Conservation (phyloP, 2,797 vertebrate genomes). For the Melanotaenia parkinsoni region DNA sequence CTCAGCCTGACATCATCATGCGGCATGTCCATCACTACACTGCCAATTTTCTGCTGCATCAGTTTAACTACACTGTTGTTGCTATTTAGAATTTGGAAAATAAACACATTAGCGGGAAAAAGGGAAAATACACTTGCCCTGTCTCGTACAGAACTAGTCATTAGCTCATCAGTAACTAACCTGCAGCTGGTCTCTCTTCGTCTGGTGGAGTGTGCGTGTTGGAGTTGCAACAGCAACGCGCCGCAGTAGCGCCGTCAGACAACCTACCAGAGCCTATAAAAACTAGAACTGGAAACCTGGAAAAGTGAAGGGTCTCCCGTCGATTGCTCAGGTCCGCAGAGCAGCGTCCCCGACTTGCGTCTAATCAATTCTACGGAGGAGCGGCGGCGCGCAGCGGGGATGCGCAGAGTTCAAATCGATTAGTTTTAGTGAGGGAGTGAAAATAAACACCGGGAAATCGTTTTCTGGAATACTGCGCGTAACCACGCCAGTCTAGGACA, state of each 20-base stretch:
- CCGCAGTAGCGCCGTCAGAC: not conserved
- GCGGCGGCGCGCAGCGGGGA: conserved; percentile 42
- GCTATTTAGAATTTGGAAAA: not conserved
- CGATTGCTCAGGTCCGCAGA: conserved; percentile 17
- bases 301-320: conserved; percentile 11
- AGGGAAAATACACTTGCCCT: not conserved
- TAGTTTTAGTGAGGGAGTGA: not conserved
- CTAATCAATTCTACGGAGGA: conserved; percentile 13
- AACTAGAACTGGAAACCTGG: conserved; percentile 17
- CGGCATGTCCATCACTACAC: conserved; percentile 14
- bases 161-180: not conserved
- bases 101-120: no score
- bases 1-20: conserved; percentile 33
- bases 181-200: conserved; percentile 6
- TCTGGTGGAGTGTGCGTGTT: conserved; percentile 4
- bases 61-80: not conserved
- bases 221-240: not conserved
- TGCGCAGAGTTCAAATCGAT: conserved; percentile 26
- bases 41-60: conserved; percentile 2
- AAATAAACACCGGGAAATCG: not conserved
- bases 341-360: conserved; percentile 28
- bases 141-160: not conserved
- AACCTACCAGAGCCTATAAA: not conserved
- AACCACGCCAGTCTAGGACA: not conserved
- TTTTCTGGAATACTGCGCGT: not conserved